Evolutionary conservation across 2,113 vertebrate genomes (phyloP).

Genomic region (Semicossyphus pulcher): DNA sequence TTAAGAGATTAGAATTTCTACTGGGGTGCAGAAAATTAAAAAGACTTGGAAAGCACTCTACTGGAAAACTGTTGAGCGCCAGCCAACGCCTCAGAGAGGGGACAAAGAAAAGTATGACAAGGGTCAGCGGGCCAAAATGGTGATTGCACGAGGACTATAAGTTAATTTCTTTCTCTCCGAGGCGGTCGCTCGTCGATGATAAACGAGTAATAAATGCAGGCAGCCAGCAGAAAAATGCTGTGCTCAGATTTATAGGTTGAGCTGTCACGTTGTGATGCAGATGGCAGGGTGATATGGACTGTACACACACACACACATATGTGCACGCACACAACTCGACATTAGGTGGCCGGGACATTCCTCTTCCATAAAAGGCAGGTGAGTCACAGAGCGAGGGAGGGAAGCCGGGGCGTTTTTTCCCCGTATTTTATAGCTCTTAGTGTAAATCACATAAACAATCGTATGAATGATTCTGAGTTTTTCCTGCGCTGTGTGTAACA

Average conservation of each 20-base stretch:
- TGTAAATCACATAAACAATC: slow-evolving; percentile 2
- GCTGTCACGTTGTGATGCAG: slow-evolving; percentile 14
- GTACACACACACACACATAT: not conserved
- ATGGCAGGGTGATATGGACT: slow-evolving; percentile 4
- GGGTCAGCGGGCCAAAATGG: slow-evolving; percentile 41
- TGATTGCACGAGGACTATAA: slow-evolving; percentile 2
- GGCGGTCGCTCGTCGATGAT: slow-evolving; percentile 37
- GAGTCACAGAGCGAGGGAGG: slow-evolving; percentile 13
- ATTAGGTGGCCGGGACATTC: slow-evolving; percentile 27
- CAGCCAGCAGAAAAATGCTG: slow-evolving; percentile 21
- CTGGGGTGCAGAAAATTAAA: slow-evolving; percentile 45
- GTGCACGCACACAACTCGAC: not conserved
- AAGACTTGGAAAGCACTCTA: slow-evolving; percentile 37
- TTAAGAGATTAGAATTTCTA: slow-evolving; percentile 46
- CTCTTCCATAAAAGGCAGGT: slow-evolving; percentile 54
- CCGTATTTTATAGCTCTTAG: not conserved
- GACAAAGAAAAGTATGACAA: slow-evolving; percentile 45
- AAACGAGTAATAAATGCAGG: slow-evolving; percentile 31
- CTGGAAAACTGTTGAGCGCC: slow-evolving; percentile 19
- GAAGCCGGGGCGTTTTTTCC: slow-evolving; percentile 1
- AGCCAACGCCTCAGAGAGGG: slow-evolving; percentile 37
- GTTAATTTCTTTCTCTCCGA: slow-evolving; percentile 39
- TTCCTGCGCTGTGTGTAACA: not conserved
- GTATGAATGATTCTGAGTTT: not conserved
- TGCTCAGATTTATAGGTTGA: slow-evolving; percentile 31